Conservation (phyloP, 2,797 vertebrate genomes). For the Buceros bicornis region DNA sequence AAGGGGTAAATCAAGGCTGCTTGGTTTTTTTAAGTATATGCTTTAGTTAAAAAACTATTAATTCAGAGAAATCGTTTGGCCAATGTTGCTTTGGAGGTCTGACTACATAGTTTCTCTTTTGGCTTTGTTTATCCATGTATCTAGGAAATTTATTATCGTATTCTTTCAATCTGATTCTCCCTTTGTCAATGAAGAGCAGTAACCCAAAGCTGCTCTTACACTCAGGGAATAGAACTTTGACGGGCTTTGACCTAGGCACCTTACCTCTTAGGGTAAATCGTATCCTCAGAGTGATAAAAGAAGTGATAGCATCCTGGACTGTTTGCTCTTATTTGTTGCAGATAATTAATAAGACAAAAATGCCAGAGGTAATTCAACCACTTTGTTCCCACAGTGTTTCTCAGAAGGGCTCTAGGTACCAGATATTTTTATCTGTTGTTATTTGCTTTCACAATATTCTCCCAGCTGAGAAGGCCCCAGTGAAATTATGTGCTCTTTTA, state of each 20-base stretch:
- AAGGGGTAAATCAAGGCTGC: not conserved
- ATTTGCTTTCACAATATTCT: not conserved
- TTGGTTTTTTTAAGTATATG: not conserved
- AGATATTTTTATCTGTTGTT: not conserved
- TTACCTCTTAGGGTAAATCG: not conserved
- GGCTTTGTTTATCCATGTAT: not conserved
- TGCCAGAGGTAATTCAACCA: not conserved
- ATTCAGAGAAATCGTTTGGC: not conserved
- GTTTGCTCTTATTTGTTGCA: not conserved
- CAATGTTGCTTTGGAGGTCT: not conserved
- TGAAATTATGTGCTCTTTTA: conserved; percentile 31
- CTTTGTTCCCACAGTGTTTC: not conserved
- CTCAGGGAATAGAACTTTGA: not conserved
- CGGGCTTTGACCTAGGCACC: not conserved
- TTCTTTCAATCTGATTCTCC: not conserved
- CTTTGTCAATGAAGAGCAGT: not conserved
- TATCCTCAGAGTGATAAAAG: not conserved
- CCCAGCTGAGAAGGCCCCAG: not conserved
- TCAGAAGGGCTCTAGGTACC: not conserved
- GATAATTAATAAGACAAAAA: not conserved
- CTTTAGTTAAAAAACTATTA: not conserved
- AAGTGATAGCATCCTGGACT: not conserved
- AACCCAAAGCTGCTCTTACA: not conserved
- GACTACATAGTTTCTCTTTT: not conserved
- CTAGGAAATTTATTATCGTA: not conserved